These are phyloP conservation scores for Aphrophora alni DNA, from an alignment of 2,888 invertebrate species.

Conservation along the genomic window DNA sequence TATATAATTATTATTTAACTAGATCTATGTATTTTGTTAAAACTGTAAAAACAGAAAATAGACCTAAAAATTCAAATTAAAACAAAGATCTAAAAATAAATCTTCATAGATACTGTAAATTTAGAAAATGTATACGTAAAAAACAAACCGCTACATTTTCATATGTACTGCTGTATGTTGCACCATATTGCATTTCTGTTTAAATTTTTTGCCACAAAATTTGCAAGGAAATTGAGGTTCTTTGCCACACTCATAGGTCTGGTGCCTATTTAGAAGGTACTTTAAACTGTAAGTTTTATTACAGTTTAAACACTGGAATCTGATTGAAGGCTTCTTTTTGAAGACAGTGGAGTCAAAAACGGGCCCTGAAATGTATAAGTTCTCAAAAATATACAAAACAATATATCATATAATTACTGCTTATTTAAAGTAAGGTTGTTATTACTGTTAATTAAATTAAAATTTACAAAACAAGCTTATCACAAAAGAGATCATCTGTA, in stretches of 20 bases:
- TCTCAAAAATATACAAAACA: neutral
- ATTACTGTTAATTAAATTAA: too few species aligned
- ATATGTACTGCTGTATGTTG: neutral
- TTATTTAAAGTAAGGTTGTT: too few species aligned
- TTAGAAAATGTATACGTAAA: too few species aligned
- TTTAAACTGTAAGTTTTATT: constrained; percentile 42
- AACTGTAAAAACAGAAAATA: too few species aligned
- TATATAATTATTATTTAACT: too few species aligned
- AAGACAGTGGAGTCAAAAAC: neutral
- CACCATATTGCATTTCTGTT: neutral
- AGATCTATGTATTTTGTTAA: too few species aligned
- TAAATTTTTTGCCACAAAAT: neutral
- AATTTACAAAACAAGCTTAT: too few species aligned
- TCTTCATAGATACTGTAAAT: too few species aligned
- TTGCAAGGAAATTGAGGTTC: constrained; percentile 59
- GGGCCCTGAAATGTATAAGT: neutral
- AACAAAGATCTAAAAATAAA: neutral
- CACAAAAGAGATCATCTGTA: too few species aligned
- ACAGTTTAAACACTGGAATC: constrained; percentile 41
- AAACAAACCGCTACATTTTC: too few species aligned
- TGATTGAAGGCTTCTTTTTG: neutral
- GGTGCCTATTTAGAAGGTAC: constrained; percentile 51
- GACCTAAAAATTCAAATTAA: too few species aligned
- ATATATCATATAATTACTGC: too few species aligned
- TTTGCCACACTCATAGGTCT: constrained; percentile 59